Conservation (phyloP, 2,888 invertebrate genomes). For the Campopleginae sp. region DNA sequence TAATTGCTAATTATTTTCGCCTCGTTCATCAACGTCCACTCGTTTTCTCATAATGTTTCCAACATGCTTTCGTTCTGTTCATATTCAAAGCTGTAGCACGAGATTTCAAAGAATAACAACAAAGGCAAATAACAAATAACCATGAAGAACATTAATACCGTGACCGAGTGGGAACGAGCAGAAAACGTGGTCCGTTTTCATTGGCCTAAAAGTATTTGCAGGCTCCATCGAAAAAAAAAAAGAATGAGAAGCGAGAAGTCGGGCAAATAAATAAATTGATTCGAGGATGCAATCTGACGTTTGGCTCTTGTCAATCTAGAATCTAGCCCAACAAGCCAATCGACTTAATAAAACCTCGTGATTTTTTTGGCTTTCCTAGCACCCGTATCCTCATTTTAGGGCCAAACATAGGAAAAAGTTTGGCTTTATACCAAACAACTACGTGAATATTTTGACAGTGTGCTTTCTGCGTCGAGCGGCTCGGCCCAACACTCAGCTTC, state of each 20-base stretch:
- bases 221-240: background rate
- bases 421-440: slow-evolving; percentile 61
- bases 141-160: background rate
- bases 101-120: background rate
- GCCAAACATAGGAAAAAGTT: slow-evolving; percentile 58
- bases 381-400: slow-evolving; percentile 26
- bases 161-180: background rate
- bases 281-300: slow-evolving; percentile 20
- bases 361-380: slow-evolving; percentile 29
- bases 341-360: slow-evolving; percentile 56
- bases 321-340: slow-evolving; percentile 53
- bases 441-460: slow-evolving; percentile 20
- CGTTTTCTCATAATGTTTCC: slow-evolving; percentile 19
- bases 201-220: slow-evolving; percentile 6
- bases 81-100: background rate
- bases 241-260: background rate
- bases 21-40: slow-evolving; percentile 58
- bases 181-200: background rate
- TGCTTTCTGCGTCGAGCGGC: slow-evolving; percentile 42
- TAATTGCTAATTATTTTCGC: slow-evolving; percentile 65
- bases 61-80: slow-evolving; percentile 24
- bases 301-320: slow-evolving; percentile 48
- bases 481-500: background rate
- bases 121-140: background rate
- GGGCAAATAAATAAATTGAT: slow-evolving; percentile 29